Percentiles rank a stretch among this genome's conserved stretches.
These are phyloP conservation scores for Resseliella maxima DNA, from an alignment of 2,888 invertebrate genomes.

Conservation along the genomic window DNA sequence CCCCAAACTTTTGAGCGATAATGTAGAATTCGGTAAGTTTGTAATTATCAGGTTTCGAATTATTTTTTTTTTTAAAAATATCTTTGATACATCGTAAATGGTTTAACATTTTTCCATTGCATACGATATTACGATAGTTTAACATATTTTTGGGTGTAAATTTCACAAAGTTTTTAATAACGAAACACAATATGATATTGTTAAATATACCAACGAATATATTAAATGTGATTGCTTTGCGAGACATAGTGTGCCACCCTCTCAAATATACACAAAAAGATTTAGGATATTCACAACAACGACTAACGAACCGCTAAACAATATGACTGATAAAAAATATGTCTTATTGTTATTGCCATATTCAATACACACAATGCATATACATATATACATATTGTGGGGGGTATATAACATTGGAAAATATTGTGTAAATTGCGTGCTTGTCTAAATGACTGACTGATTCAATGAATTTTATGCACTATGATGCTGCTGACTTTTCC, in stretches of 20 bases:
- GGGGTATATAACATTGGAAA: neutral
- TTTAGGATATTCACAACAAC: neutral
- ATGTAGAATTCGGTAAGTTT: no score
- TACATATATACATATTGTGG: neutral
- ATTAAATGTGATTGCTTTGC: neutral
- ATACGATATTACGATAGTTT: no score
- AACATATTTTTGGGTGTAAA: no score
- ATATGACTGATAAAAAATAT: conserved; percentile 20
- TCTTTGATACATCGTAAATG: neutral
- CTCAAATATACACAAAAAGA: neutral
- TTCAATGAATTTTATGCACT: neutral
- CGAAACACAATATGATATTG: neutral
- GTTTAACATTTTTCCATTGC: neutral
- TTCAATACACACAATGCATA: no score
- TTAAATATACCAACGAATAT: neutral
- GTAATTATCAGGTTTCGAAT: no score
- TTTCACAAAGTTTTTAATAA: neutral
- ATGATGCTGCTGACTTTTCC: neutral
- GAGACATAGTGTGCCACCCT: neutral
- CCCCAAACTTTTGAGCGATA: no score
- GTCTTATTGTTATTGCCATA: conserved; percentile 10
- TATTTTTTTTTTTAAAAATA: no score
- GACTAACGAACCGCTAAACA: conserved; percentile 12
- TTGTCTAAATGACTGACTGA: neutral
- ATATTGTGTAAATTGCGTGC: neutral